Evolutionary conservation across 2,888 invertebrate genomes (phyloP), one percentile per base, ranked within the genome.

Genomic region (Andricus quercusramuli): DNA sequence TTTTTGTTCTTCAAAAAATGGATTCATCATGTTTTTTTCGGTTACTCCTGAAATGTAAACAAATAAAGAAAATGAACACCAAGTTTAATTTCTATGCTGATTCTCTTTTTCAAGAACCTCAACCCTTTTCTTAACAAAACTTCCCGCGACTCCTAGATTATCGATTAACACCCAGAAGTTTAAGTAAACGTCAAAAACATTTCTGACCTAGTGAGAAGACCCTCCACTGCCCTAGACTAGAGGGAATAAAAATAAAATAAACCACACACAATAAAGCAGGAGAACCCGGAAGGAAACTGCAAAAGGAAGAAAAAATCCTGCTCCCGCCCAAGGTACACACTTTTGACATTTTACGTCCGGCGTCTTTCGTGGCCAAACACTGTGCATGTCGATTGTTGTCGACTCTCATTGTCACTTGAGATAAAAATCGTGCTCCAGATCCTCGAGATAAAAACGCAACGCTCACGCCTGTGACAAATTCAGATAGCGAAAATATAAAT

Each of bases 271-370:
- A 29, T 56, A 22, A 17, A 51, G 20, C 0, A 29, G 11, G 5
- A 74, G 56, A 74, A 56, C 6, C n/a, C 20, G 32, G 20, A 74
- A 56, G n/a, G 13, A 74, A 56, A 37, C 17, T 74, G 13, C 29
- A 64, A 80, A 74, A 64, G 78, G 62, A 62, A 70, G 79, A 77
- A 79, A 62, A 80, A 22, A 51, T 85, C 82, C 79, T 79, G 84
- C 79, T 77, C 82, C 80, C 78, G 65, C 70, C 77, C 64, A 81
- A 77, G 80, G 80, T 78, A 84, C 85, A 81, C 89, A 88, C 86
- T 90, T 90, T 90, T 90, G 91, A 90, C 90, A 86, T 91, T 91
- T 91, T 85, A 87, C 85, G 85, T 90, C 90, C 89, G 89, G 88
- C 85, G 76, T 67, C 59, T 80, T 47, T 66, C 11, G 51, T 59